Conservation (phyloP, 2,113 vertebrate species). For the Otocyon megalotis region DNA sequence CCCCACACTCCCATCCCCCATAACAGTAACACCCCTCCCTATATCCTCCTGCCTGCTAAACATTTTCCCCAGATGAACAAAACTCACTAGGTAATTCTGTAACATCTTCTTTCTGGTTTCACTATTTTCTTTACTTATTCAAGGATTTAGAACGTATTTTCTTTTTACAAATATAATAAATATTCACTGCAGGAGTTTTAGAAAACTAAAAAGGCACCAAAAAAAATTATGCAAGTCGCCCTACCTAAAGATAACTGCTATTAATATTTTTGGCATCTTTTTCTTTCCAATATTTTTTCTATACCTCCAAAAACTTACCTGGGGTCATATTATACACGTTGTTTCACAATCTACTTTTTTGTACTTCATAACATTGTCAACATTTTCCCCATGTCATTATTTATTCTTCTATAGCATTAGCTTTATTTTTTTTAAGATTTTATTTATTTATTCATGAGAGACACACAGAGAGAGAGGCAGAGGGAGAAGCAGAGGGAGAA, state of each 20-base stretch:
- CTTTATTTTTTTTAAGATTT: background rate
- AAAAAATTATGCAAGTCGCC: background rate
- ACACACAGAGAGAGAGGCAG: too few relatives aligned
- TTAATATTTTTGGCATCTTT: background rate
- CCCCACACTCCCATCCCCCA: background rate
- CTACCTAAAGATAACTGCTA: background rate
- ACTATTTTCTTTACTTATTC: slow-evolving; percentile 6
- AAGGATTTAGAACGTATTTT: background rate
- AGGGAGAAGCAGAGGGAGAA: too few relatives aligned
- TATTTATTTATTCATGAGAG: too few relatives aligned
- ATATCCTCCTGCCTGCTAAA: background rate
- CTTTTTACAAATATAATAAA: slow-evolving; percentile 12
- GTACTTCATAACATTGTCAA: background rate
- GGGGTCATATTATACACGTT: background rate
- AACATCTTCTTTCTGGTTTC: background rate
- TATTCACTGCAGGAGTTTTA: slow-evolving; percentile 14
- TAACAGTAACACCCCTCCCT: background rate
- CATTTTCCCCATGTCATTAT: background rate
- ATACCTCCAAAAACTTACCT: background rate
- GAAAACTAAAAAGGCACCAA: background rate
- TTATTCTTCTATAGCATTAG: background rate
- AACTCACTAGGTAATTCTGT: background rate
- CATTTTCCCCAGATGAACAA: background rate
- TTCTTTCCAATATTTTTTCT: background rate
- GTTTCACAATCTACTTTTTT: background rate